phyloP scores from a whole-genome alignment of 1,140 invertebrate species.

The Dendroctonus ponderosae region DNA sequence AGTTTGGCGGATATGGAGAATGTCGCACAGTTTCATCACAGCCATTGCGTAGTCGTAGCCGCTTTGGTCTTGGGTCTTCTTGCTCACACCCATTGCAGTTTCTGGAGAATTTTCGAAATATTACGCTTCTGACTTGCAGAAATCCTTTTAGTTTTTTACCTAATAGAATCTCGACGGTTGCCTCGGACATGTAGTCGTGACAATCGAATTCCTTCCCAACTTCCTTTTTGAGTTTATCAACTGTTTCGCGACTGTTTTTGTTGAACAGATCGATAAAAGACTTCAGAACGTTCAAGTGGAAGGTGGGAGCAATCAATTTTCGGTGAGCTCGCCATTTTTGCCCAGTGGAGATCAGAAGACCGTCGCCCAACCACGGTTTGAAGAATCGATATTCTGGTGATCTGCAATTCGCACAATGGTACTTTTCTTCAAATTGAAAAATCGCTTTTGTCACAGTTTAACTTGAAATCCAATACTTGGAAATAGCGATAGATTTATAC shows the following conservation, averaged over 20 bases:
- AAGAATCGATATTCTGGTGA: slow-evolving; percentile 74
- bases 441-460: no score
- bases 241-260: slow-evolving; percentile 69
- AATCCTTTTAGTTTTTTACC: slow-evolving; percentile 55
- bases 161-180: slow-evolving; percentile 76
- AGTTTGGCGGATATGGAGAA: slow-evolving; percentile 78
- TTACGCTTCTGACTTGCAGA: not conserved
- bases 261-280: slow-evolving; percentile 81
- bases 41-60: slow-evolving; percentile 80
- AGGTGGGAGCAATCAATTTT: slow-evolving; percentile 79
- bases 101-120: slow-evolving; percentile 52
- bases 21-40: slow-evolving; percentile 83
- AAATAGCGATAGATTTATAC: no score
- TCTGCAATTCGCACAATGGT: slow-evolving; percentile 7
- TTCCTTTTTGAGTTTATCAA: slow-evolving; percentile 65
- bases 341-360: slow-evolving; percentile 77
- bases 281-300: slow-evolving; percentile 80
- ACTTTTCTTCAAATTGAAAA: no score
- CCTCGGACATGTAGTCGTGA: slow-evolving; percentile 82
- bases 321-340: slow-evolving; percentile 78
- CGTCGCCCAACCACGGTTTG: slow-evolving; percentile 87
- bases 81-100: slow-evolving; percentile 80
- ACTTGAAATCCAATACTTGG: no score
- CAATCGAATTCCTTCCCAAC: slow-evolving; percentile 67
- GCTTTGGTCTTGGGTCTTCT: slow-evolving; percentile 70